A percentile compares a stretch with the other conserved stretches of the same genome.
Conservation (phyloP, 2,797 vertebrate genomes). For the Scarus forsteni region DNA sequence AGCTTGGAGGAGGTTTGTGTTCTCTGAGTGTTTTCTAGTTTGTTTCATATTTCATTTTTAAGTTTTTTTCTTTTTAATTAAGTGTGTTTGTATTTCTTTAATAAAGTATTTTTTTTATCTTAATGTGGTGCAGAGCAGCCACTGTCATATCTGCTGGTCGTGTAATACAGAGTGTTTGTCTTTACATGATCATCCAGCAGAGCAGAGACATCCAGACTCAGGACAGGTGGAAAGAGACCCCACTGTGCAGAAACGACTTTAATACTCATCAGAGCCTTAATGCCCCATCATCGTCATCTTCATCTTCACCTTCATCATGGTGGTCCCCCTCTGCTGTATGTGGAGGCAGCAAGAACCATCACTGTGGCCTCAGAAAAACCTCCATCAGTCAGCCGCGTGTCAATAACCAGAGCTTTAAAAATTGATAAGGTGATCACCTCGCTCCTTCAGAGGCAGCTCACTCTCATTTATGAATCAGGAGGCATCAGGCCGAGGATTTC, state of each 20-base stretch:
- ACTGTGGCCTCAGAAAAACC: conserved; percentile 78
- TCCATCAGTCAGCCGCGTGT: conserved; percentile 82
- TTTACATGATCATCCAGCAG: not conserved
- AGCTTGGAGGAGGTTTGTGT: too few species aligned
- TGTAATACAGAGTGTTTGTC: not conserved
- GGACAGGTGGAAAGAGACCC: conserved; percentile 50
- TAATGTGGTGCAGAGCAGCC: too few species aligned
- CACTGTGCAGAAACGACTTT: conserved; percentile 47
- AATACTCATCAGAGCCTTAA: conserved; percentile 59
- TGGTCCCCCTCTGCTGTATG: conserved; percentile 56
- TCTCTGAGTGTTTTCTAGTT: too few species aligned
- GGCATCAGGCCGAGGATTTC: conserved; percentile 45
- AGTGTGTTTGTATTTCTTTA: too few species aligned
- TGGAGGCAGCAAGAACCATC: conserved; percentile 76
- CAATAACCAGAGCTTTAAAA: conserved; percentile 85
- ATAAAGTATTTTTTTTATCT: too few species aligned
- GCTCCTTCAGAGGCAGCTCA: conserved; percentile 65
- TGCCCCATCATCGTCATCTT: not conserved
- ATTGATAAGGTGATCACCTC: conserved; percentile 80
- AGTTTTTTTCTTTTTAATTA: too few species aligned
- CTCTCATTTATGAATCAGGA: conserved; percentile 71
- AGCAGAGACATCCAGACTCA: conserved; percentile 27
- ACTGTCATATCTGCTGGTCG: too few species aligned
- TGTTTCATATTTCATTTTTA: too few species aligned
- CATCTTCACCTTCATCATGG: not conserved